phyloP scores from a whole-genome alignment of 1,140 invertebrate genomes.

The Trichonephila clavata region DNA sequence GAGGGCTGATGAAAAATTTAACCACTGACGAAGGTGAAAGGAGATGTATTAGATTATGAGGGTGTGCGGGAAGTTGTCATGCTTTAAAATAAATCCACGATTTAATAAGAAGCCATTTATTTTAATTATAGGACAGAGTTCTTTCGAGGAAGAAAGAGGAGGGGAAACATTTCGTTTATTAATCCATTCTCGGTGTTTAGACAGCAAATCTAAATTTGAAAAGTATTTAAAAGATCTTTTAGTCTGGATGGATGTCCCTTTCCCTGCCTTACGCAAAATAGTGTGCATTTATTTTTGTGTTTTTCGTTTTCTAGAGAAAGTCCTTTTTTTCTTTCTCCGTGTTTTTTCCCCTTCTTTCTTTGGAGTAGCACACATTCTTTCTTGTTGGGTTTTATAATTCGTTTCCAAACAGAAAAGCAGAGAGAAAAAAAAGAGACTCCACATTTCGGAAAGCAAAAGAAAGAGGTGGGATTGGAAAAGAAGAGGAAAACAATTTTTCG shows the following conservation, averaged over 20 bases:
- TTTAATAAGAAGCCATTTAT: neutral
- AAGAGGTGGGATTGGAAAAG: neutral
- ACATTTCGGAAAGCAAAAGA: neutral
- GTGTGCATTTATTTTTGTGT: neutral
- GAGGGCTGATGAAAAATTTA: neutral
- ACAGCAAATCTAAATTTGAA: conserved; percentile 18
- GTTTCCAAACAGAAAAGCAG: neutral
- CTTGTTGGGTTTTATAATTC: conserved; percentile 34
- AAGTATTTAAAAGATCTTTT: conserved; percentile 44
- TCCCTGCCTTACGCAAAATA: no score
- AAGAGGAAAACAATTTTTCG: neutral
- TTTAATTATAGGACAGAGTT: neutral
- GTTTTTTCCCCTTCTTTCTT: neutral
- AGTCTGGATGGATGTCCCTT: neutral
- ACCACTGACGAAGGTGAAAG: neutral
- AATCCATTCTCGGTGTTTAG: neutral
- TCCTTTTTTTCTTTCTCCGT: neutral
- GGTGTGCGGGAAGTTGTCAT: neutral
- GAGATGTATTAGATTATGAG: neutral
- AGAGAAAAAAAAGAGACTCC: neutral
- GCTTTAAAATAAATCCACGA: neutral
- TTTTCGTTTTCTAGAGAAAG: neutral
- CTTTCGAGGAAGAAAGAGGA: neutral
- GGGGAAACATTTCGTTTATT: neutral
- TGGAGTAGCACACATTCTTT: neutral